A percentile compares a stretch with the other conserved stretches of the same genome.
These are phyloP conservation scores for Lethrus apterus DNA, from an alignment of 1,140 invertebrate genomes.

Conservation along the genomic window DNA sequence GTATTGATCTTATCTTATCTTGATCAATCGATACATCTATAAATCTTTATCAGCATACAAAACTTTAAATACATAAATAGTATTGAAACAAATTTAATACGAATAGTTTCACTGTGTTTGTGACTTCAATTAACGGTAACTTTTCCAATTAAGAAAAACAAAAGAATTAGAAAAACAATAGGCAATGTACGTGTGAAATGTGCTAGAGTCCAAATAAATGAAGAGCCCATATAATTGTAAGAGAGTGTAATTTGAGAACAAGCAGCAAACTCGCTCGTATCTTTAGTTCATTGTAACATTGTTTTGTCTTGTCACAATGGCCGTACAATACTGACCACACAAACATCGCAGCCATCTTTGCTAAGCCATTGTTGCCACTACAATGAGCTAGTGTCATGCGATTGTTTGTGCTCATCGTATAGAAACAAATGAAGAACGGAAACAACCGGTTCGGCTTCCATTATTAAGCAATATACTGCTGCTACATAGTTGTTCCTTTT, in stretches of 20 bases:
- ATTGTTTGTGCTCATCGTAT: slow-evolving; percentile 34
- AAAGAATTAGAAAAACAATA: no score
- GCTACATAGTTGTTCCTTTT: slow-evolving; percentile 19
- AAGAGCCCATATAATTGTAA: slow-evolving; percentile 13
- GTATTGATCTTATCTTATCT: no score
- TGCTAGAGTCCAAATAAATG: slow-evolving; percentile 13
- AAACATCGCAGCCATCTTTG: slow-evolving; percentile 30
- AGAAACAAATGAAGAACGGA: slow-evolving; percentile 35
- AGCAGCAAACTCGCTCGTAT: slow-evolving; percentile 20
- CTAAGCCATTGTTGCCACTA: slow-evolving; percentile 28
- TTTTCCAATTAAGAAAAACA: no score
- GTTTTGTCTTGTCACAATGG: slow-evolving; percentile 30
- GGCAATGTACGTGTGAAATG: no score
- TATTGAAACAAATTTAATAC: no score
- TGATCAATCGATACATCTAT: no score
- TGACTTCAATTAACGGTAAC: no score
- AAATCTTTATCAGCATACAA: no score
- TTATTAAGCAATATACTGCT: slow-evolving; percentile 29
- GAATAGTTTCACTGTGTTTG: no score
- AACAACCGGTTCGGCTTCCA: slow-evolving; percentile 33
- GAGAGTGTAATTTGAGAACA: slow-evolving; percentile 19
- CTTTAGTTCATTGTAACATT: slow-evolving; percentile 22
- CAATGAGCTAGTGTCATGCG: slow-evolving; percentile 32
- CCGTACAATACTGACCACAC: slow-evolving; percentile 31
- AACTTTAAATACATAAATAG: no score